Evolutionary conservation across 2,888 invertebrate genomes (phyloP), one percentile per base, ranked within the genome.

Genomic region (Drosophila nr. fundita): DNA sequence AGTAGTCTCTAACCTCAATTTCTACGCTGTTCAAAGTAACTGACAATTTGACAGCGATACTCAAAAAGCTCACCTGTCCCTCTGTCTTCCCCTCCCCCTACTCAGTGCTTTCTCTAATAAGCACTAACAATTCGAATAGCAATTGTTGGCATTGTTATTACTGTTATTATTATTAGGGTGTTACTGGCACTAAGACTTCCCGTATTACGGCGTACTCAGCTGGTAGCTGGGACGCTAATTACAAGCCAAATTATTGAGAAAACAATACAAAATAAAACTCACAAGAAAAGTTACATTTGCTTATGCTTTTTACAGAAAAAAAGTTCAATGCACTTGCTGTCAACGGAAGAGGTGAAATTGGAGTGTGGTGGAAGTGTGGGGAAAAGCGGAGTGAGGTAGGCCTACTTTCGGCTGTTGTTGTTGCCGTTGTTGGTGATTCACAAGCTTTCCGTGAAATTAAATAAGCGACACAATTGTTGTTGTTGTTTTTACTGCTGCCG

Each of bases 381-480:
- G 59, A 24, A 6, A 24, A 24, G 27, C 27, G 30, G 32, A 45
- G 34, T 49, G 63, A 52, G 65, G 55, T 62, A 74, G 83, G 89
- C 89, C 87, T 80, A 78, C 78, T 73, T 85, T 83, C 68, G 55
- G 70, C 61, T 80, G 66, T 61, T 69, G 50, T 32, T 61, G 58
- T 68, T 61, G 24, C 60, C 68, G 75, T 45, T 45, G 24, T 24
- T 18, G 24, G 45, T 85, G 90, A 89, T 76, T 90, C 90, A 90
- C 72, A 73, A 52, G 73, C 61, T 88, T 85, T 85, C 88, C 86
- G 89, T 90, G 83, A 89, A 87, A 68, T 65, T 64, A 69, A 72
- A 75, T 69, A 75, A 82, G 85, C 80, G 85, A 82, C 72, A 80
- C 74, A 80, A 67, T 78, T 86, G 73, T 65, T 75, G 69, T 53